A percentile compares a stretch with the other conserved stretches of the same genome.
Conservation (phyloP, 2,797 vertebrate genomes). For the Coendou prehensilis region DNA sequence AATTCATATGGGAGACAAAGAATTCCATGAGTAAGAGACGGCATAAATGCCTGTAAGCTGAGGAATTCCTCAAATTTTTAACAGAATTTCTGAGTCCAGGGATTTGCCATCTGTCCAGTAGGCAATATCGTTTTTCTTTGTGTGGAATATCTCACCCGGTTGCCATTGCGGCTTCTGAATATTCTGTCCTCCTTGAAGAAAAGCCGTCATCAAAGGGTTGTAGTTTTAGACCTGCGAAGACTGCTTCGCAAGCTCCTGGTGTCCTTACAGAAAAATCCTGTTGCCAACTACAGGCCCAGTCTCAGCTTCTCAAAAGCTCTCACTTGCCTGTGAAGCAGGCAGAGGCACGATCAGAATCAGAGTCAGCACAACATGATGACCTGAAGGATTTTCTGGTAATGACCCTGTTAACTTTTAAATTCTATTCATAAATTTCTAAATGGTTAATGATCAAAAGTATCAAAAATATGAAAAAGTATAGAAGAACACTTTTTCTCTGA, state of each 20-base stretch:
- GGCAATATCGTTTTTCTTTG: background rate
- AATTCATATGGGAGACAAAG: background rate
- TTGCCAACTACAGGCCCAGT: background rate
- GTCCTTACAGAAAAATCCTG: background rate
- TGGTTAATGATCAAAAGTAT: background rate
- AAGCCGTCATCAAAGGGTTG: background rate
- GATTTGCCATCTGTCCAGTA: background rate
- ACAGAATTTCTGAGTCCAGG: background rate
- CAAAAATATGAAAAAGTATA: background rate
- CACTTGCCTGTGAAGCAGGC: background rate
- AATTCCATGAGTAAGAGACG: background rate
- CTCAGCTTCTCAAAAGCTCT: background rate
- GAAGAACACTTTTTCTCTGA: background rate
- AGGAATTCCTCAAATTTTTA: conserved; percentile 39
- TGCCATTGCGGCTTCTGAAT: background rate
- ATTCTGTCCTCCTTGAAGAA: background rate
- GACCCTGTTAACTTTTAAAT: background rate
- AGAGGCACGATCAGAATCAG: background rate
- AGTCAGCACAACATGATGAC: background rate
- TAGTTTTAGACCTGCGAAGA: background rate
- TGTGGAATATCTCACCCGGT: background rate
- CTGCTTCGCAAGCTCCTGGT: background rate
- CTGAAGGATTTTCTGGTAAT: background rate
- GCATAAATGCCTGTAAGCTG: background rate
- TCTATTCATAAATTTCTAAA: conserved; percentile 31